Percentiles rank a stretch among this genome's conserved stretches.
phyloP scores from a whole-genome alignment of 1,140 invertebrate genomes.

The Calliopsis andreniformis region DNA sequence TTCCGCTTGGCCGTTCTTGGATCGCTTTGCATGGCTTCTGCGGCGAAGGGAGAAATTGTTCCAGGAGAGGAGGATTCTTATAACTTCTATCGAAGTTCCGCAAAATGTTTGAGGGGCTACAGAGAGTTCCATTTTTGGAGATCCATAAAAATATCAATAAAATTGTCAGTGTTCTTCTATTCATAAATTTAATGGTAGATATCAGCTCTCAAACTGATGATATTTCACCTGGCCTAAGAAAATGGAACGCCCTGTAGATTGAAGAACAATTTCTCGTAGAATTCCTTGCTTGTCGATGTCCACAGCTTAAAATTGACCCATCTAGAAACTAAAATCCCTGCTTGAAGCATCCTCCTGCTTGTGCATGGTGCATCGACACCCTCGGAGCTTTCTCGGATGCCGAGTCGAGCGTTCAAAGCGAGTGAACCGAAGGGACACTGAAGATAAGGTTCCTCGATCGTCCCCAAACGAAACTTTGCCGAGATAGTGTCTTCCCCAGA shows the following conservation, averaged over 20 bases:
- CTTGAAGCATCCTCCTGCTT: neutral
- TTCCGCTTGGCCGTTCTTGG: neutral
- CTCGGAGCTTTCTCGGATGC: slow-evolving; percentile 13
- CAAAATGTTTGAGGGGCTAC: too few species aligned
- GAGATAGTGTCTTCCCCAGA: neutral
- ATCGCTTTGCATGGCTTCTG: neutral
- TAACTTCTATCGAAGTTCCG: too few species aligned
- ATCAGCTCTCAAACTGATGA: too few species aligned
- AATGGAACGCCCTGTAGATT: neutral
- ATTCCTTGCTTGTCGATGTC: too few species aligned
- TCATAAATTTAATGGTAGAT: too few species aligned
- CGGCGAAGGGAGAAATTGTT: too few species aligned
- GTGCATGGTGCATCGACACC: slow-evolving; percentile 36
- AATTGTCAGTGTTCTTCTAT: too few species aligned
- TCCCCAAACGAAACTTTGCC: neutral
- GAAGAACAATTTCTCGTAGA: neutral
- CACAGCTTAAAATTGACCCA: neutral
- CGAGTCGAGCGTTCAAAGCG: neutral
- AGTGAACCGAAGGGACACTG: neutral
- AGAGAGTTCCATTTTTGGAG: too few species aligned
- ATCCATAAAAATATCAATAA: too few species aligned
- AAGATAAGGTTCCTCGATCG: neutral
- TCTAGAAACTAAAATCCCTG: neutral
- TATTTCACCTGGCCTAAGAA: too few species aligned
- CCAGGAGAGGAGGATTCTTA: too few species aligned